Evolutionary conservation across 2,797 vertebrate genomes (phyloP), one percentile per base, ranked within the genome.

Genomic region (Acrossocheilus wenchowensis): DNA sequence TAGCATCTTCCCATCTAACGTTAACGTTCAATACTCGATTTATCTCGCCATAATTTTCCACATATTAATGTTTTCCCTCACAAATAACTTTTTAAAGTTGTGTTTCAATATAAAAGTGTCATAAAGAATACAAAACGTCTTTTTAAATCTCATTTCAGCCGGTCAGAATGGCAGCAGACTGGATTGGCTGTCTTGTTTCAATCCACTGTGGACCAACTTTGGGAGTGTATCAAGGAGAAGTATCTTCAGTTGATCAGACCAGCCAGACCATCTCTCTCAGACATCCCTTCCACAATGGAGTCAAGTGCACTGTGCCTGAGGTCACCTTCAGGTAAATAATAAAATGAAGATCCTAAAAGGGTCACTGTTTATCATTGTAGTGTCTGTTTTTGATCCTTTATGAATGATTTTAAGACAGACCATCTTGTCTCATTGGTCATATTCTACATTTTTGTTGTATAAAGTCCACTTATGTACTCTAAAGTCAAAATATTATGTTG

Each of bases 221-320:
- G 90, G 98, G 98, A 26, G 97, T 99, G 3, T 99, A 99, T 93
- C 98, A 99, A 88, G 98, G 98, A 88, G 94, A 97, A 75, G 98
- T 99, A 30, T 98, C 97, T 1, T 97, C 97, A 1, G 98, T 99
- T 91, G 97, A 99, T 78, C 98, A 99, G 93, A 91, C 95, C 92
- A 97, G 96, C 92, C 98, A 99, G 93, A 99, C 98, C 82, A 99
- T 99, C 89, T 98, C 98, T 64, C 95, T 99, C 75, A 97, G 94
- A 0, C 96, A 97, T 50, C 98, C 98, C 78, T 99, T 99, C 90
- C 98, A 99, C 85, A 99, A 99, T 90, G 98, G 98, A 26, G 94
- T 98, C 84, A 99, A 97, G 90, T 99, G 98, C 83, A 96, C 99
- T 0, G 98, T 99, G 85, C 97, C 97, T 9, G 98, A 99, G 91